Percentiles rank a stretch among this genome's conserved stretches.
These are phyloP conservation scores for Chloroceryle amazona DNA, from an alignment of 2,797 vertebrate species.

Conservation along the genomic window DNA sequence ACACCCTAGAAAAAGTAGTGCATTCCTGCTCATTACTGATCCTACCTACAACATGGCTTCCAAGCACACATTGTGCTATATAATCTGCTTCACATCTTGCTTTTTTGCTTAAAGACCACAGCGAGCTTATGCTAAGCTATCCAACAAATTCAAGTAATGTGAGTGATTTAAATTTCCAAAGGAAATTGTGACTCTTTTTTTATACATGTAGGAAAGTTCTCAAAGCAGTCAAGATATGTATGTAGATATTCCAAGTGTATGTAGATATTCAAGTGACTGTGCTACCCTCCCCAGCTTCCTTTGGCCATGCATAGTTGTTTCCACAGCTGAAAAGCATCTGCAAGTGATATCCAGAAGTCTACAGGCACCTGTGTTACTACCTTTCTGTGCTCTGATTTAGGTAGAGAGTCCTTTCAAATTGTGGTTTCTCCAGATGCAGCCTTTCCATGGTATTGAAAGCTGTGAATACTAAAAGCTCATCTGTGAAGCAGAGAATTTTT, in stretches of 20 bases:
- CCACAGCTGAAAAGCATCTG: background rate
- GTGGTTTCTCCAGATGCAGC: background rate
- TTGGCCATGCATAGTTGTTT: background rate
- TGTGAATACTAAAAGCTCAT: background rate
- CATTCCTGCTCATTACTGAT: background rate
- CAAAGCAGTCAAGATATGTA: background rate
- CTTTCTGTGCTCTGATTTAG: background rate
- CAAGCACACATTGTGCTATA: background rate
- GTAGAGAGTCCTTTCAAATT: background rate
- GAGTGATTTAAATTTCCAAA: background rate
- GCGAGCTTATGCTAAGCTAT: background rate
- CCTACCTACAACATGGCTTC: background rate
- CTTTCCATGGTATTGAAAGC: background rate
- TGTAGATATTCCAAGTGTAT: background rate
- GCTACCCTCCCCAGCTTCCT: background rate
- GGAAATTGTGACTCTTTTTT: background rate
- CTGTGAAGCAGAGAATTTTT: background rate
- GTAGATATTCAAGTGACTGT: background rate
- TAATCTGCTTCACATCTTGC: accelerated
- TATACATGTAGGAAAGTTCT: background rate
- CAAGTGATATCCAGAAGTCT: background rate
- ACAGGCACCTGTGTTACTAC: background rate
- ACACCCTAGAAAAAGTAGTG: background rate
- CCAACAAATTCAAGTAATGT: background rate
- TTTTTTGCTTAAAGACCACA: background rate